Evolutionary conservation across 2,888 invertebrate species (phyloP).

Genomic region (Epirrita christyi): DNA sequence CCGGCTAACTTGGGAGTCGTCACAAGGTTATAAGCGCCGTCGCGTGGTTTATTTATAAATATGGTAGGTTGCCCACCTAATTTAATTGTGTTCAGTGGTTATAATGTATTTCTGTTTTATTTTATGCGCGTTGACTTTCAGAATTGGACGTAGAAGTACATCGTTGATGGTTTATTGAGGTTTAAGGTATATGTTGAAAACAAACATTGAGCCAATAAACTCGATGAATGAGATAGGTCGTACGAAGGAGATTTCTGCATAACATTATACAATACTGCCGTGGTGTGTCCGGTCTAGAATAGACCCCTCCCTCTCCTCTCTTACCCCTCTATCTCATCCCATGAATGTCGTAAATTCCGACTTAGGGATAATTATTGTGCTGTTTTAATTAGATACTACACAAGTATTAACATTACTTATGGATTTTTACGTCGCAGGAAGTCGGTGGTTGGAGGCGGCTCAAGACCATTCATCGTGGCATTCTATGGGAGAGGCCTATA

Average conservation of each 20-base stretch:
- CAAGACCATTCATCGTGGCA: too few relatives aligned
- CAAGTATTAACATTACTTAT: too few relatives aligned
- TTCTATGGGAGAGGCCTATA: too few relatives aligned
- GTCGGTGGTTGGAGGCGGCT: too few relatives aligned
- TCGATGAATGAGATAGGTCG: conserved; percentile 11
- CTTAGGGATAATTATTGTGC: too few relatives aligned
- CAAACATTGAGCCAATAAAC: conserved; percentile 22
- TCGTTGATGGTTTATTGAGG: conserved; percentile 8
- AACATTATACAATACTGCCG: too few relatives aligned
- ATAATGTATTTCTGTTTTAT: conserved; percentile 32
- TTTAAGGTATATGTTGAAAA: conserved; percentile 5
- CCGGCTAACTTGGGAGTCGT: conserved; percentile 62
- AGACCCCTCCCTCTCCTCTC: too few relatives aligned
- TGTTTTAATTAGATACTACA: too few relatives aligned
- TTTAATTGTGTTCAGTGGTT: conserved; percentile 45
- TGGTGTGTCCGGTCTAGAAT: too few relatives aligned
- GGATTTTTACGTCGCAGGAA: too few relatives aligned
- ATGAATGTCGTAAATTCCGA: too few relatives aligned
- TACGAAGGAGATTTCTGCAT: conserved; percentile 14
- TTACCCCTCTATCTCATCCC: too few relatives aligned
- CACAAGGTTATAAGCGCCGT: conserved; percentile 40
- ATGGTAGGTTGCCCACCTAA: conserved; percentile 42
- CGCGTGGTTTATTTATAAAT: conserved; percentile 43
- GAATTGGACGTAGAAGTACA: background rate
- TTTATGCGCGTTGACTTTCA: conserved; percentile 3